Percentiles rank a stretch among this genome's conserved stretches.
phyloP scores from a whole-genome alignment of 2,113 vertebrate species.

The Epinephelus moara region DNA sequence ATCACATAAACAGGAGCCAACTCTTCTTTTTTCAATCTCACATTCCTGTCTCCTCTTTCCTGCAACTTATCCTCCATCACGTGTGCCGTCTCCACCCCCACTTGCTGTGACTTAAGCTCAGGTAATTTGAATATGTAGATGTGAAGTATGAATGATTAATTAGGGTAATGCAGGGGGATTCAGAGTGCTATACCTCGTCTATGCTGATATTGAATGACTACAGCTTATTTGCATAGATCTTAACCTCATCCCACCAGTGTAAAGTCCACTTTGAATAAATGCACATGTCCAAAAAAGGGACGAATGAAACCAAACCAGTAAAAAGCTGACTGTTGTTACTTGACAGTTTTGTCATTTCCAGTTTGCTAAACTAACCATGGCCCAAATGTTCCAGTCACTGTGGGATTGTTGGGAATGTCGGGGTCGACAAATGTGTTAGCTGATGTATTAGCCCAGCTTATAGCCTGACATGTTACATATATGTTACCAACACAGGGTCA shows the following conservation, averaged over 20 bases:
- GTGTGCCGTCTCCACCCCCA: conserved; percentile 34
- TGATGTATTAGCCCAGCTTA: conserved; percentile 78
- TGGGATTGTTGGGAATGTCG: conserved; percentile 52
- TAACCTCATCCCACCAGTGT: conserved; percentile 53
- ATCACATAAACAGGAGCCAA: neutral
- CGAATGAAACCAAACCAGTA: neutral
- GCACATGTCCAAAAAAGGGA: neutral
- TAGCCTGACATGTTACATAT: conserved; percentile 72
- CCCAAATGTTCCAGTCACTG: conserved; percentile 45
- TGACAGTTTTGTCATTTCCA: conserved; percentile 36
- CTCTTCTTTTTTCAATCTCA: neutral
- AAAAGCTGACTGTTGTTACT: conserved; percentile 3
- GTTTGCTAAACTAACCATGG: conserved; percentile 1
- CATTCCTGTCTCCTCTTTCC: conserved; percentile 1
- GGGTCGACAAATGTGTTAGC: conserved; percentile 68
- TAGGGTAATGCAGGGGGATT: conserved; percentile 63
- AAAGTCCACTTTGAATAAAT: conserved; percentile 44
- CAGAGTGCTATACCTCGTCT: conserved; percentile 31
- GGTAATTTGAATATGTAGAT: conserved; percentile 81
- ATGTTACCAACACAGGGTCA: conserved; percentile 67
- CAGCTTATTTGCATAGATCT: conserved; percentile 74
- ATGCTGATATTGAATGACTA: conserved; percentile 32
- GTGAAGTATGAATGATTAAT: conserved; percentile 79
- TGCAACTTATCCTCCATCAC: conserved; percentile 18
- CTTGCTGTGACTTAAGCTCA: conserved; percentile 43